Evolutionary conservation across 1,140 invertebrate genomes (phyloP), one percentile per base, ranked within the genome.

Genomic region (Episyrphus balteatus): DNA sequence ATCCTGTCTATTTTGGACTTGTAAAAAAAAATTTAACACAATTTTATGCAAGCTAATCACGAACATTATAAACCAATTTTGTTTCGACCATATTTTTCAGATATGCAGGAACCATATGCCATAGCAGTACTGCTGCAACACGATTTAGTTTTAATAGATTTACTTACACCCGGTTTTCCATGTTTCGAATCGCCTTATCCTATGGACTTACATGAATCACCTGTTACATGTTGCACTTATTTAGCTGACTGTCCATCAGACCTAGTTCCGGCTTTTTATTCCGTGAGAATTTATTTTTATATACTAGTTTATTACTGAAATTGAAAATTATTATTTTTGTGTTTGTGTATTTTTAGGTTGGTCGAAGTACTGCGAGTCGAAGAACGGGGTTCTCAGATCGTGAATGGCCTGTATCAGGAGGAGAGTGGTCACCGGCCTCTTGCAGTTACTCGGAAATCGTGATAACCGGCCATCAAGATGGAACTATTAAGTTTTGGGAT

Each of bases 151-250:
- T 86, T 98, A 53, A 92, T 99, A 68, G 96, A 99, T 75, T 78
- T 99, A 56, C 80, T 86, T 63, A 87, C 88, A 37, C 80, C 83
- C 41, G 94, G 94, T 62, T 99, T 97, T 75, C 94, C 96, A 13
- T 96, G 92, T 72, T 96, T 97, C 75, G 93, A 98, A 72, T 97
- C 97, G 77, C 97, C 95, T 39, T 98, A 99, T 76, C 89, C 95
- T 37, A 98, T 98, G 92, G 94, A 99, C 73, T 80, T 99, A 53
- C 95, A 98, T 72, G 94, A 98, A 73, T 94, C 91, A 45, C 87
- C 92, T 31, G 92, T 98, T 47, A 97, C 94, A 41, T 92, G 86
- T 73, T 94, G 93, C 71, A 82, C 84, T 46, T 98, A 98, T 75
- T 83, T 96, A 61, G 92, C 92, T 34, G 93, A 99, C 73, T 98